Base-by-base conservation (phyloP, 2,797 vertebrate species). In the Urocyon cinereoargenteus region DNA sequence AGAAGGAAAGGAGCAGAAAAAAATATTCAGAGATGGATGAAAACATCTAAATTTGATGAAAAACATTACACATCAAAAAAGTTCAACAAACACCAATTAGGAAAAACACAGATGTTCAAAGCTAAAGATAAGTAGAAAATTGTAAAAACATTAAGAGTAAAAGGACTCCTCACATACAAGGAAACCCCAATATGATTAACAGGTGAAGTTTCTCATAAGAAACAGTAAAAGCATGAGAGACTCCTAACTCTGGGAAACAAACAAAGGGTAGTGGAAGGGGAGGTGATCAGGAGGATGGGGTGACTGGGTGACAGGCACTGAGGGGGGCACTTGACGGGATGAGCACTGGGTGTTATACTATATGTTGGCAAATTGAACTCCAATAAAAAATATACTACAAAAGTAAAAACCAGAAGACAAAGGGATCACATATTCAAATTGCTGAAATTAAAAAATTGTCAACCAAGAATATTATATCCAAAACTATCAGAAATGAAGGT, bases 391-490 rank as follows among this genome's bases (percentile, higher is more conserved):
- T 45, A 45, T 8, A 45, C 40, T 45, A 45, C 40, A 45, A 68
- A 8, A 34, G 18, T 93, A 55, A 94, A 82, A 78, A 21, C 75
- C 59, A 90, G 66, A 83, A 90, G 3, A 90, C n/a, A 88, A 10
- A 59, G 11, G 72, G n/a, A 34, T 62, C 49, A 40, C 28, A 77
- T 72, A 34, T 75, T 95, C 40, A 55, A 75, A 92, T 59, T 91
- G 40, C 51, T 82, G 75, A 83, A 77, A 79, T 72, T 59, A 13
- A 73, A 73, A 28, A 53, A 70, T 5, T 59, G 1, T 62, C 66
- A 72, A 55, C 36, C 57, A 94, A 86, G 59, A 85, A 72, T 89
- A 75, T 84, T 91, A 66, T 68, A 72, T 86, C 15, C 31, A 93
- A 94, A 94, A 70, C 34, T 73, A 28, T 91, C 45, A 61, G 75